These are phyloP conservation scores for Trichosurus vulpecula DNA, from an alignment of 2,797 vertebrate species.

Conservation along the genomic window DNA sequence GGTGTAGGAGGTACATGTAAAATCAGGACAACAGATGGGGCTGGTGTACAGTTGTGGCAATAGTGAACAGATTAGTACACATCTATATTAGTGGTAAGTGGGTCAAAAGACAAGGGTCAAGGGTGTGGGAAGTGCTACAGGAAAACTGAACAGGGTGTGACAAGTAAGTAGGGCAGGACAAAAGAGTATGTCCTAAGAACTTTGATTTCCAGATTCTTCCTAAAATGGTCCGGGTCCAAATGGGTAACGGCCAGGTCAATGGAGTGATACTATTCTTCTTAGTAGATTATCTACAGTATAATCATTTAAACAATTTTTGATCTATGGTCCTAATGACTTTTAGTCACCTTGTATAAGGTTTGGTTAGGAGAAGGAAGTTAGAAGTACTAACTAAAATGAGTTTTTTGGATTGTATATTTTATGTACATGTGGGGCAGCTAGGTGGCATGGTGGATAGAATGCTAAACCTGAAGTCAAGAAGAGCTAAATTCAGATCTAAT, in stretches of 20 bases:
- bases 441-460: neutral
- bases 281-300: no score
- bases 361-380: no score
- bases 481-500: neutral
- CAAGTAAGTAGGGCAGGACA: neutral
- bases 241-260: no score
- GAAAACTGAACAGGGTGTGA: neutral
- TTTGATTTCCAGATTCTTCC: neutral
- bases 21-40: neutral
- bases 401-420: no score
- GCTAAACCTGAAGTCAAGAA: neutral
- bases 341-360: no score
- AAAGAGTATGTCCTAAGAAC: neutral
- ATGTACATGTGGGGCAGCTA: no score
- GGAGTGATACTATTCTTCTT: no score
- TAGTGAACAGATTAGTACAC: neutral
- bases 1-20: neutral
- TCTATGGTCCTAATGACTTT: no score
- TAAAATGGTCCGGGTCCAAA: no score
- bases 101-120: neutral
- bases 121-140: neutral
- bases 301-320: no score
- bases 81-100: neutral
- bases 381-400: no score
- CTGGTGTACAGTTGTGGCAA: neutral